Evolutionary conservation across 1,140 invertebrate genomes (phyloP).

Genomic region (Cephus cinctus): DNA sequence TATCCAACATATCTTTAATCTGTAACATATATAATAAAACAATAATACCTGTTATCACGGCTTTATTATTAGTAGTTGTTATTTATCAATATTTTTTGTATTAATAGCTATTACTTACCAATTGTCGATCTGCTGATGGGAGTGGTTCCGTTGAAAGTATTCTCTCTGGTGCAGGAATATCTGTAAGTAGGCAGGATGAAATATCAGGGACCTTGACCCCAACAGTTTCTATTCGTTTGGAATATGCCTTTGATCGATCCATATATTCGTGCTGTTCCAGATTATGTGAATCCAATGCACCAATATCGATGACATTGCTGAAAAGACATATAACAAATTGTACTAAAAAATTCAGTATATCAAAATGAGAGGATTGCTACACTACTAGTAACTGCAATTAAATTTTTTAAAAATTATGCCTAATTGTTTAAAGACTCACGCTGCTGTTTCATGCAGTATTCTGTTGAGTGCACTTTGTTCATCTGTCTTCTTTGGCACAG

Average conservation of each 20-base stretch:
- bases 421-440: conserved; percentile 70
- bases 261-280: conserved; percentile 78
- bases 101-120: conserved; percentile 53
- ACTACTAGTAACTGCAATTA: no score
- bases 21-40: conserved; percentile 49
- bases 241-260: conserved; percentile 72
- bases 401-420: conserved; percentile 7
- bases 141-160: conserved; percentile 58
- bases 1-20: conserved; percentile 66
- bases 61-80: no score
- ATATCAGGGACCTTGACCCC: conserved; percentile 48
- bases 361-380: no score
- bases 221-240: conserved; percentile 59
- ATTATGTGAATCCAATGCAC: conserved; percentile 75
- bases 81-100: no score
- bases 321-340: conserved; percentile 29
- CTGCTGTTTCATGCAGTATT: conserved; percentile 85
- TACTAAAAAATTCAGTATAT: conserved; percentile 19
- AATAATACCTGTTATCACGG: no score
- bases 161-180: conserved; percentile 63
- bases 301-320: conserved; percentile 83
- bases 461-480: conserved; percentile 85
- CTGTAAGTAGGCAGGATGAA: conserved; percentile 55
- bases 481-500: conserved; percentile 76
- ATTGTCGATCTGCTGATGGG: conserved; percentile 53